These are phyloP conservation scores for Ferdinandea cuprea DNA, from an alignment of 2,888 invertebrate species.

Conservation along the genomic window DNA sequence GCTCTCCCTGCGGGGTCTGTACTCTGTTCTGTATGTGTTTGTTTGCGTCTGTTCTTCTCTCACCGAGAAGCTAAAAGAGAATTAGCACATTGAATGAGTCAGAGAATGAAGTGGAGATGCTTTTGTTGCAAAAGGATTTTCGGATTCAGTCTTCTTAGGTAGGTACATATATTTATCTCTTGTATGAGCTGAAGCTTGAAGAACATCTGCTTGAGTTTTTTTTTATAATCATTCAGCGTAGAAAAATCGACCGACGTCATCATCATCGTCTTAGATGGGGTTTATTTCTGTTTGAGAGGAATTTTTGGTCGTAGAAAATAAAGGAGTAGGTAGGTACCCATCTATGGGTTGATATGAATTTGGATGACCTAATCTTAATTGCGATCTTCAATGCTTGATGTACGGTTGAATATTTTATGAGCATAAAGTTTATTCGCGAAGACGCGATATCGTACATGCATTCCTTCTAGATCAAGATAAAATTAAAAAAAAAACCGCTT, in stretches of 20 bases:
- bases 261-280: slow-evolving; percentile 50
- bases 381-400: slow-evolving; percentile 60
- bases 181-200: slow-evolving; percentile 31
- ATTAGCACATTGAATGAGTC: slow-evolving; percentile 33
- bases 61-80: slow-evolving; percentile 1
- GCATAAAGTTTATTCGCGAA: slow-evolving; percentile 13
- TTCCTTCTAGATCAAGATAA: slow-evolving; percentile 34
- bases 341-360: slow-evolving; percentile 54
- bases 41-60: not conserved
- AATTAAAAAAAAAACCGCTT: slow-evolving; percentile 37
- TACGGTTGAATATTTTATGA: slow-evolving; percentile 63
- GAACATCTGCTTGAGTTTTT: slow-evolving; percentile 46
- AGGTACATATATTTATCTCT: slow-evolving; percentile 42
- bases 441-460: not conserved
- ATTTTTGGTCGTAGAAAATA: slow-evolving; percentile 51
- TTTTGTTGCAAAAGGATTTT: slow-evolving; percentile 62
- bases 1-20: not conserved
- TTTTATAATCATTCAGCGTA: not conserved
- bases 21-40: no score
- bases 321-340: slow-evolving; percentile 5
- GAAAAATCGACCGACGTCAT: slow-evolving; percentile 41
- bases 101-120: slow-evolving; percentile 11
- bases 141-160: not conserved
- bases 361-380: slow-evolving; percentile 70
- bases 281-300: slow-evolving; percentile 39